Percentiles rank a stretch among this genome's conserved stretches.
These are phyloP conservation scores for Rhinolophus ferrumequinum DNA, from an alignment of 2,113 vertebrate species.

Conservation along the genomic window DNA sequence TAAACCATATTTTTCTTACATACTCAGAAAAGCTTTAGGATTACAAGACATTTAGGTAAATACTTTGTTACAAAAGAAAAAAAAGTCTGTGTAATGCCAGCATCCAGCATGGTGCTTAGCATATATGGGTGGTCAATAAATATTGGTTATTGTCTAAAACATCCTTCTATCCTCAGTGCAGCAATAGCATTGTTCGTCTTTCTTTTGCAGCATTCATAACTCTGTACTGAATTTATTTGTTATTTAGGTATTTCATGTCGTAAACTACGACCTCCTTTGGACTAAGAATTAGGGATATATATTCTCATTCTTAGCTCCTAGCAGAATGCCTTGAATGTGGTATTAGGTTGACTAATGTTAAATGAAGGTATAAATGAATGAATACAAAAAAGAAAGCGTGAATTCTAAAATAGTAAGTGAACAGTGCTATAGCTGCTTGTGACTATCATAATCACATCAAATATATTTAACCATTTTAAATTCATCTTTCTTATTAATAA, in stretches of 20 bases:
- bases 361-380: background rate
- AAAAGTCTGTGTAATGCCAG: background rate
- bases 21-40: background rate
- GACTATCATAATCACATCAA: background rate
- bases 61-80: background rate
- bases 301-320: background rate
- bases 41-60: background rate
- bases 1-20: background rate
- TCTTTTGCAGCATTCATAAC: background rate
- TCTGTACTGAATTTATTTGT: background rate
- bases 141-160: background rate
- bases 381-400: background rate
- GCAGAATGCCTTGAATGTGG: background rate
- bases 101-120: background rate
- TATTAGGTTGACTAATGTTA: background rate
- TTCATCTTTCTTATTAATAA: background rate
- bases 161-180: too few species aligned
- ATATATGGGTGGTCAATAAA: too few species aligned
- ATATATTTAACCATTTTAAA: background rate
- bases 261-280: background rate
- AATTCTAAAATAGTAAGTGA: background rate
- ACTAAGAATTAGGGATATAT: background rate
- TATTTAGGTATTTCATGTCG: background rate
- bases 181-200: background rate
- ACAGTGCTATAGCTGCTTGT: background rate